phyloP scores from a whole-genome alignment of 2,113 vertebrate species.

The Oryzias melastigma region DNA sequence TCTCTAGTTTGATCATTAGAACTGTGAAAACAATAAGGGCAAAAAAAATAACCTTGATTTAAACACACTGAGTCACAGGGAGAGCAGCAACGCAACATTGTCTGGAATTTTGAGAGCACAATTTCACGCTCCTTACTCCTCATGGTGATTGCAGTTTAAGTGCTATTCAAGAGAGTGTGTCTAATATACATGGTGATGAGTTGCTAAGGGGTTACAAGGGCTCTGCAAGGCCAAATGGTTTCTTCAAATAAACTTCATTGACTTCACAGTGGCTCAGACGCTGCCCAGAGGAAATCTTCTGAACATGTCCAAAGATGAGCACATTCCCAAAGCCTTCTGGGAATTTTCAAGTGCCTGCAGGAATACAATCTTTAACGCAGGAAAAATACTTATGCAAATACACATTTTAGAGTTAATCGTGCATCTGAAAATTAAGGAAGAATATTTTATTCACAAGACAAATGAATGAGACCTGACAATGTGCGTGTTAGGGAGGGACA shows the following conservation, averaged over 20 bases:
- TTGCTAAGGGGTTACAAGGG: slow-evolving; percentile 60
- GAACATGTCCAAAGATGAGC: slow-evolving; percentile 37
- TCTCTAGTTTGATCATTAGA: slow-evolving; percentile 39
- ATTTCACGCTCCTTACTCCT: slow-evolving; percentile 67
- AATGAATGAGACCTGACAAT: not conserved
- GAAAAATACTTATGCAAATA: slow-evolving; percentile 12
- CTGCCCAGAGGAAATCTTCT: slow-evolving; percentile 49
- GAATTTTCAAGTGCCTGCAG: slow-evolving; percentile 11
- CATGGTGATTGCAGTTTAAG: slow-evolving; percentile 49
- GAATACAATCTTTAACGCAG: slow-evolving; percentile 40
- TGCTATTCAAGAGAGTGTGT: slow-evolving; percentile 57
- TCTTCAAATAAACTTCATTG: slow-evolving; percentile 63
- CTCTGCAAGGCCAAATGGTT: slow-evolving; percentile 43
- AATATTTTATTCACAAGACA: slow-evolving; percentile 3
- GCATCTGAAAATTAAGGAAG: too few relatives aligned
- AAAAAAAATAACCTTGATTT: slow-evolving; percentile 40
- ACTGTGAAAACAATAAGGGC: slow-evolving; percentile 40
- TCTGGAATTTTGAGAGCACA: slow-evolving; percentile 56
- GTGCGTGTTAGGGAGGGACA: not conserved
- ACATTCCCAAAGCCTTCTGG: slow-evolving; percentile 24
- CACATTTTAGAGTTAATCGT: not conserved
- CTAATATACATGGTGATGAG: slow-evolving; percentile 70
- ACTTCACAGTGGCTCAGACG: slow-evolving; percentile 43
- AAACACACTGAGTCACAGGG: slow-evolving; percentile 30
- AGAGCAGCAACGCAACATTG: slow-evolving; percentile 43